These are phyloP conservation scores for Andrena praecox DNA, from an alignment of 2,888 invertebrate genomes.

Conservation along the genomic window DNA sequence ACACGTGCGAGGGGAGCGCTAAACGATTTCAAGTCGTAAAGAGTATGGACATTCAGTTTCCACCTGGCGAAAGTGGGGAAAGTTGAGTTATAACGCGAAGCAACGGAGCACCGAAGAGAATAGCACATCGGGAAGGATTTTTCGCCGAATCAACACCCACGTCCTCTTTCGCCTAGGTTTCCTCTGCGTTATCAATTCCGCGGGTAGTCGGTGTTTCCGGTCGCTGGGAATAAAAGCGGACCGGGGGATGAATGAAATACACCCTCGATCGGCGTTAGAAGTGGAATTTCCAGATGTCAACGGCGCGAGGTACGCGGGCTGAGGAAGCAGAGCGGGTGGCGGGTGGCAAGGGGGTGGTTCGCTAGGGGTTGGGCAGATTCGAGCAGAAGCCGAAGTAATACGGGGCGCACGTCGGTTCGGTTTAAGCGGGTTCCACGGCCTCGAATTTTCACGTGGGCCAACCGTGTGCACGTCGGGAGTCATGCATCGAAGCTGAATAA, in stretches of 20 bases:
- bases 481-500: conserved; percentile 61
- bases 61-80: no score
- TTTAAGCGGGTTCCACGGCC: conserved; percentile 46
- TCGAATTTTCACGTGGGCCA: conserved; percentile 55
- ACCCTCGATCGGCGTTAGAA: not conserved
- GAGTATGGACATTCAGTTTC: no score
- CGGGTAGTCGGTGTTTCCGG: no score
- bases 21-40: no score
- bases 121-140: not conserved
- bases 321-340: not conserved
- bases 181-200: conserved; percentile 1
- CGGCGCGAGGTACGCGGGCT: not conserved
- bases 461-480: conserved; percentile 53
- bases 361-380: conserved; percentile 12
- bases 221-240: conserved; percentile 8
- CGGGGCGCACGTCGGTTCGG: conserved; percentile 45
- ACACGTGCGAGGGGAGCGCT: no score
- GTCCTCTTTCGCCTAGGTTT: not conserved
- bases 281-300: conserved; percentile 33
- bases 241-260: not conserved
- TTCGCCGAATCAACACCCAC: not conserved
- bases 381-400: conserved; percentile 15
- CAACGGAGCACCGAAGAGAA: not conserved
- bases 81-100: not conserved
- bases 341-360: not conserved